Evolutionary conservation across 37 sponge, comb jelly and placozoan species (phyloP).

Genomic region (Bolinopsis microptera): DNA sequence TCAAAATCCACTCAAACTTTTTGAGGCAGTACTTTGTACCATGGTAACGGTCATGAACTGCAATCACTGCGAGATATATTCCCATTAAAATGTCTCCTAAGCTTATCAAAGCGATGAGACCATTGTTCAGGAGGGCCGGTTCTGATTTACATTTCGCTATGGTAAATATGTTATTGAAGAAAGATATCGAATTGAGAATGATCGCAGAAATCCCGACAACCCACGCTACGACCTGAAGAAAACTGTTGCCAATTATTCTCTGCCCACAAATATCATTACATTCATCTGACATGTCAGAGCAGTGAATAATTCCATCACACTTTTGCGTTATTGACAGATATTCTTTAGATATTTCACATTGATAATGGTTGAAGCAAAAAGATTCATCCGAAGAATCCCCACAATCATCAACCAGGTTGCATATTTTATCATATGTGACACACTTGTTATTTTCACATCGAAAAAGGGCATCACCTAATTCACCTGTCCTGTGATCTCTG

Average conservation of each 20-base stretch:
- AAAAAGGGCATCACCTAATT: background rate
- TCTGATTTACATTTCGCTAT: background rate
- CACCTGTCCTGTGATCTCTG: background rate
- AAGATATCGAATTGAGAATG: background rate
- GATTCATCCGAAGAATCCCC: slow-evolving; percentile 1
- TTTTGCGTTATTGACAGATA: background rate
- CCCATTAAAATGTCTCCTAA: background rate
- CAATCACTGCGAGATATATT: background rate
- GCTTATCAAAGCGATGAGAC: background rate
- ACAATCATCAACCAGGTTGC: slow-evolving; percentile 1
- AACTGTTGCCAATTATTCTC: background rate
- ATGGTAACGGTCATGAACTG: background rate
- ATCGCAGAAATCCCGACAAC: background rate
- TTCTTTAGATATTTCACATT: background rate
- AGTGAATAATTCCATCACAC: background rate
- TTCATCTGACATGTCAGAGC: slow-evolving; percentile 1
- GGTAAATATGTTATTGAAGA: background rate
- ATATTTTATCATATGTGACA: background rate
- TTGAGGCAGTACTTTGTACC: background rate
- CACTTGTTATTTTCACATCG: slow-evolving; percentile 6
- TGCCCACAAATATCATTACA: background rate
- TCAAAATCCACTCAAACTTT: background rate
- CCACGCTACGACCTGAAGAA: background rate
- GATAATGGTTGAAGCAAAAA: background rate
- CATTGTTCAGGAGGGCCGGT: background rate